Conservation (phyloP, 2,113 vertebrate genomes). For the Callorhinus ursinus region DNA sequence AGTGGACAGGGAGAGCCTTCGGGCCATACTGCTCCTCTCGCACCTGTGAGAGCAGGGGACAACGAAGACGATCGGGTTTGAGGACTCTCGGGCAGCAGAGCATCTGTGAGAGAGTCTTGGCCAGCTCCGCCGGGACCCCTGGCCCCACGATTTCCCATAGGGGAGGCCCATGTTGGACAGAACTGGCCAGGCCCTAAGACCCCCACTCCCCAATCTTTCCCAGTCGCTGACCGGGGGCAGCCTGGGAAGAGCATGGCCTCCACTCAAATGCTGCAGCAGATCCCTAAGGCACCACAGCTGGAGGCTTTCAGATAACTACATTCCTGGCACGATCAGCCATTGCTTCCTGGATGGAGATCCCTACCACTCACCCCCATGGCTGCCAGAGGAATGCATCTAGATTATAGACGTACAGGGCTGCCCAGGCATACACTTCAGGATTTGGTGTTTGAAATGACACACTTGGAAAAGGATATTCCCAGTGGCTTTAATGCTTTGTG, state of each 20-base stretch:
- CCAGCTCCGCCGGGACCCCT: background rate
- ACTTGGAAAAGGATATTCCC: background rate
- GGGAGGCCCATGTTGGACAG: background rate
- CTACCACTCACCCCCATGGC: background rate
- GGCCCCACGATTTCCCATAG: background rate
- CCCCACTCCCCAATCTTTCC: background rate
- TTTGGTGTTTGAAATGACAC: background rate
- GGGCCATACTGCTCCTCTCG: background rate
- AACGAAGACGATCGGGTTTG: background rate
- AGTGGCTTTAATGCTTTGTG: background rate
- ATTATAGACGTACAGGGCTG: background rate
- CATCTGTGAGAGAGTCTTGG: background rate
- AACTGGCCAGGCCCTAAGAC: too few species aligned
- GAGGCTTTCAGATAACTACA: too few species aligned
- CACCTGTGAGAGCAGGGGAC: background rate
- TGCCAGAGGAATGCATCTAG: background rate
- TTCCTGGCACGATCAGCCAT: background rate
- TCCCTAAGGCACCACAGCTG: background rate
- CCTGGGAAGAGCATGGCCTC: background rate
- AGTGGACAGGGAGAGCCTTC: background rate
- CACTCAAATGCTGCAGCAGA: background rate
- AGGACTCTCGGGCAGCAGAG: background rate
- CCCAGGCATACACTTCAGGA: background rate
- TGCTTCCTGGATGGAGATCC: background rate
- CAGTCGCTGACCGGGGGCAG: background rate